Conservation (phyloP, 2,888 invertebrate genomes). For the Gibbula magus region DNA sequence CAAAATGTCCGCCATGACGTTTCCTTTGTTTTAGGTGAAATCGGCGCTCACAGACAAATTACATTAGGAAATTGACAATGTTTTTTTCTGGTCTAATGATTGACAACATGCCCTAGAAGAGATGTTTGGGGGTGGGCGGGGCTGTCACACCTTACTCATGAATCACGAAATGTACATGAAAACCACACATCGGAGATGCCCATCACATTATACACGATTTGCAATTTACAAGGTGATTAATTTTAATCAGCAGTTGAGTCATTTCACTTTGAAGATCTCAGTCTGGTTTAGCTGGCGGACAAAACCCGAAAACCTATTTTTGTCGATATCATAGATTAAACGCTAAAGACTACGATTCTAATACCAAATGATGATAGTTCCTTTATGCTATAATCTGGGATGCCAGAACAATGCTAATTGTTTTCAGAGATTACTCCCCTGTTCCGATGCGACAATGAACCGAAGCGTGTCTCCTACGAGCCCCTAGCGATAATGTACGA, state of each 20-base stretch:
- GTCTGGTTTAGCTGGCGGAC: background rate
- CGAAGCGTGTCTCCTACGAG: too few species aligned
- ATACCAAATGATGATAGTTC: too few species aligned
- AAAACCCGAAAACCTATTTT: too few species aligned
- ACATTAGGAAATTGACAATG: constrained; percentile 11
- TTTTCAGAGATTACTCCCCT: too few species aligned
- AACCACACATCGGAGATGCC: background rate
- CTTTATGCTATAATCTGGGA: too few species aligned
- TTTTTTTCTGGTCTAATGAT: background rate
- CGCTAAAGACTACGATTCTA: background rate
- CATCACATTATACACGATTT: background rate
- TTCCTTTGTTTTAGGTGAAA: background rate
- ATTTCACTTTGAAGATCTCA: background rate
- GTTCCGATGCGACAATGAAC: too few species aligned
- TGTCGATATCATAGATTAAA: background rate
- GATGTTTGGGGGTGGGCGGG: too few species aligned
- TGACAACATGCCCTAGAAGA: background rate
- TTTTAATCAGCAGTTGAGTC: constrained; percentile 12
- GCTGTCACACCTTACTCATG: background rate
- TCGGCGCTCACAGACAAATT: background rate
- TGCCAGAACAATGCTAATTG: too few species aligned
- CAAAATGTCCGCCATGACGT: background rate
- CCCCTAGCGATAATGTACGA: too few species aligned
- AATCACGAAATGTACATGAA: constrained; percentile 17
- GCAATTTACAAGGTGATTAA: constrained; percentile 24